Percentiles rank a stretch among this genome's conserved stretches.
Conservation (phyloP, 2,888 invertebrate species). For the Macaria liturata region DNA sequence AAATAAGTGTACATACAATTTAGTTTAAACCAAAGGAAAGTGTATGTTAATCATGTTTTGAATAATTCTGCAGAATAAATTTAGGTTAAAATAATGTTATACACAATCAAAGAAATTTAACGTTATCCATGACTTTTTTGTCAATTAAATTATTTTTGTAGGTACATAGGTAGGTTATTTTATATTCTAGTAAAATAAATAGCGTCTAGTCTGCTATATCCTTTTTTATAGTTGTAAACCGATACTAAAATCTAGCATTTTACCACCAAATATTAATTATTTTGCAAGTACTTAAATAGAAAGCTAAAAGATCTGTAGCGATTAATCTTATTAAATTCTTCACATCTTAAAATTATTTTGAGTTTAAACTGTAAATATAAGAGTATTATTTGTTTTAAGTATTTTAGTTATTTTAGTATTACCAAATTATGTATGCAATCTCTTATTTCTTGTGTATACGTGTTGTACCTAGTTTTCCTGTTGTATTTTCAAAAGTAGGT, state of each 20-base stretch:
- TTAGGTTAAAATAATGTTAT: too few species aligned
- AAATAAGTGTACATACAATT: constrained; percentile 35
- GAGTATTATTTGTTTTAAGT: too few species aligned
- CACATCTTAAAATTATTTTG: too few species aligned
- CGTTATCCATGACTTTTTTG: constrained; percentile 36
- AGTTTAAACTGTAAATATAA: too few species aligned
- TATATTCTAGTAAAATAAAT: background rate
- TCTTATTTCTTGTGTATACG: too few species aligned
- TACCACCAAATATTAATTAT: constrained; percentile 52
- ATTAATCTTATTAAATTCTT: too few species aligned
- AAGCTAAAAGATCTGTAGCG: background rate
- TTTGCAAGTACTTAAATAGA: constrained; percentile 63
- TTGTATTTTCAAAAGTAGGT: too few species aligned
- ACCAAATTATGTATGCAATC: too few species aligned
- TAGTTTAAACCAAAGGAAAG: constrained; percentile 54
- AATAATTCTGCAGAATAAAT: too few species aligned
- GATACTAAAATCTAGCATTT: constrained; percentile 49
- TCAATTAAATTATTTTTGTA: constrained; percentile 32
- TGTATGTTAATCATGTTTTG: constrained; percentile 38
- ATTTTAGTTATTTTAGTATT: too few species aligned
- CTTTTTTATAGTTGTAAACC: background rate
- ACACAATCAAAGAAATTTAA: too few species aligned
- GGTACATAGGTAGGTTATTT: background rate
- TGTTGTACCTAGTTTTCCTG: too few species aligned
- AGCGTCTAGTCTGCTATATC: constrained; percentile 36